These are phyloP conservation scores for Callithrix jacchus DNA, from an alignment of 2,113 vertebrate genomes.

Conservation along the genomic window DNA sequence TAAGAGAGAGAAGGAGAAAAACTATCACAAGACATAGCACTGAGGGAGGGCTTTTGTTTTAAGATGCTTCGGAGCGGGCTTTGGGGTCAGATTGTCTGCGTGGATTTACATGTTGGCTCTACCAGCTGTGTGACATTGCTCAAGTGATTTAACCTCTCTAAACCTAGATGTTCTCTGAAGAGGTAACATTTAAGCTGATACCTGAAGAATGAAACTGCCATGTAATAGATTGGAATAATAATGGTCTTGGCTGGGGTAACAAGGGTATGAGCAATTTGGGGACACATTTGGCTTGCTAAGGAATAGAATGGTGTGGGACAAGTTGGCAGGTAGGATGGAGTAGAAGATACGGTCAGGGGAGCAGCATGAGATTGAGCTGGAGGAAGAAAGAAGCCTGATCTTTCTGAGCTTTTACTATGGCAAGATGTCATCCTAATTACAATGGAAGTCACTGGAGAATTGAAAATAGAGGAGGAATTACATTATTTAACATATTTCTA, in stretches of 20 bases:
- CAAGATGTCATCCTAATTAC: not conserved
- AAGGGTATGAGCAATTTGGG: not conserved
- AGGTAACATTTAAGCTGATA: not conserved
- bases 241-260: not conserved
- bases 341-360: not conserved
- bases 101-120: not conserved
- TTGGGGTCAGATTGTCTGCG: not conserved
- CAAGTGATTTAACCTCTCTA: not conserved
- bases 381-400: not conserved
- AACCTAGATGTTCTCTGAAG: not conserved
- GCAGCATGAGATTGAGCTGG: not conserved
- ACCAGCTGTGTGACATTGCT: too few relatives aligned
- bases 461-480: not conserved
- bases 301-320: not conserved
- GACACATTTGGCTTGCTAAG: not conserved
- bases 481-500: not conserved
- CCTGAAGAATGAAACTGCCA: not conserved
- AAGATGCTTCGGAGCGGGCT: not conserved
- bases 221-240: not conserved
- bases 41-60: not conserved
- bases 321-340: not conserved
- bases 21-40: not conserved
- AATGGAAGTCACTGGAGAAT: not conserved
- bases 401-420: not conserved
- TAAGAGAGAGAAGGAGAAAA: not conserved